phyloP scores from a whole-genome alignment of 2,888 invertebrate genomes.

The Onthophagus sagittarius region DNA sequence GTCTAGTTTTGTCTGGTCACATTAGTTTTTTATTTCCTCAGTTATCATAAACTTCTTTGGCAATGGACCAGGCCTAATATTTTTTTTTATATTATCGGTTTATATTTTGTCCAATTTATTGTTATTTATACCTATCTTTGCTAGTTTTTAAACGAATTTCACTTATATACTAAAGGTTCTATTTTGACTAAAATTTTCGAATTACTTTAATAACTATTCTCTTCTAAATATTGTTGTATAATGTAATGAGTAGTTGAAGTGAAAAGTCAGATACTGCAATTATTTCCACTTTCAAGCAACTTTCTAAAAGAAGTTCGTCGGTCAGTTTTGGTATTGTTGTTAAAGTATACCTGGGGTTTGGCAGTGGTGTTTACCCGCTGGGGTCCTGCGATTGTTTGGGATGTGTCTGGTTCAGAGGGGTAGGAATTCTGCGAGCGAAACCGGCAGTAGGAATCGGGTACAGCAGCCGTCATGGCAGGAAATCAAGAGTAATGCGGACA shows the following conservation, averaged over 20 bases:
- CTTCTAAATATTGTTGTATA: constrained; percentile 3
- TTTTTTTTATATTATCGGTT: too few species aligned
- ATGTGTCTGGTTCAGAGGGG: constrained; percentile 5
- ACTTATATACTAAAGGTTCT: too few species aligned
- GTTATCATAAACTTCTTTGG: too few species aligned
- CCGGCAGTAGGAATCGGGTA: constrained; percentile 30
- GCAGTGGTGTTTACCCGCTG: neutral
- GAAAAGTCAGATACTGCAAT: constrained; percentile 9
- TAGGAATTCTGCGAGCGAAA: neutral
- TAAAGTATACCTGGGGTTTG: neutral
- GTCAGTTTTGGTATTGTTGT: neutral
- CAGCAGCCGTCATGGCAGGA: constrained; percentile 51
- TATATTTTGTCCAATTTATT: too few species aligned
- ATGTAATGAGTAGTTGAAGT: constrained; percentile 10
- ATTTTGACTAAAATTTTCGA: too few species aligned
- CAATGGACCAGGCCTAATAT: too few species aligned
- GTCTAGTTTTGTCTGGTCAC: too few species aligned
- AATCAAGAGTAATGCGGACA: constrained; percentile 66
- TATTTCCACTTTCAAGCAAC: neutral
- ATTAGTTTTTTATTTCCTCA: too few species aligned
- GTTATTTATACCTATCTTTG: too few species aligned
- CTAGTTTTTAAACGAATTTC: too few species aligned
- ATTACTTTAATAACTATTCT: too few species aligned
- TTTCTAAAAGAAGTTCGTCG: neutral
- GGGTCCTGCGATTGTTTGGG: neutral